Conservation (phyloP, 2,888 invertebrate genomes). For the Philopedon plagiatum region DNA sequence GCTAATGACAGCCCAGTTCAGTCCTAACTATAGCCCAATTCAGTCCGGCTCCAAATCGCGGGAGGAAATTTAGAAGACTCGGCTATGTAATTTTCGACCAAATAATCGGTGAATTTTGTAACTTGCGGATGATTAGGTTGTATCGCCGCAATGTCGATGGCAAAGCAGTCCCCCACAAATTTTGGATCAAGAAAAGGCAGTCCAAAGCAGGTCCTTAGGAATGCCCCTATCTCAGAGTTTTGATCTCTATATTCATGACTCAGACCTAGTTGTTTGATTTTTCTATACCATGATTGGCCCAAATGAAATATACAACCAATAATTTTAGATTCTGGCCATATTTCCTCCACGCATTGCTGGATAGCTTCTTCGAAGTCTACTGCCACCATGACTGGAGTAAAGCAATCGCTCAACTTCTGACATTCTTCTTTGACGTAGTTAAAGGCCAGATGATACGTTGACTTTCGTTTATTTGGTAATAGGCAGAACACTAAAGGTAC, state of each 20-base stretch:
- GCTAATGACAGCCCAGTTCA: too few relatives aligned
- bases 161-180: background rate
- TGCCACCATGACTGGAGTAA: background rate
- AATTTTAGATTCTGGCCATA: conserved; percentile 23
- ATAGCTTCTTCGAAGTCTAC: conserved; percentile 23
- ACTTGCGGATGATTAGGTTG: background rate
- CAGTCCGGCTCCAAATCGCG: background rate
- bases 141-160: background rate
- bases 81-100: background rate
- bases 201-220: background rate
- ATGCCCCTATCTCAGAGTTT: background rate
- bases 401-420: background rate
- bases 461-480: background rate
- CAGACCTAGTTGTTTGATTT: conserved; percentile 24
- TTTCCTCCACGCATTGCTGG: conserved; percentile 4
- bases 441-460: background rate
- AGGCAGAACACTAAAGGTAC: background rate
- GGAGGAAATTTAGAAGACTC: background rate
- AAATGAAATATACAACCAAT: conserved; percentile 24
- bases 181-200: background rate
- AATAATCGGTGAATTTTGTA: background rate
- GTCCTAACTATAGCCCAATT: too few relatives aligned
- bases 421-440: background rate
- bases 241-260: background rate
- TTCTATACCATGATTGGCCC: conserved; percentile 20